Evolutionary conservation across 2,113 vertebrate genomes (phyloP).

Genomic region (Centropus unirufus): DNA sequence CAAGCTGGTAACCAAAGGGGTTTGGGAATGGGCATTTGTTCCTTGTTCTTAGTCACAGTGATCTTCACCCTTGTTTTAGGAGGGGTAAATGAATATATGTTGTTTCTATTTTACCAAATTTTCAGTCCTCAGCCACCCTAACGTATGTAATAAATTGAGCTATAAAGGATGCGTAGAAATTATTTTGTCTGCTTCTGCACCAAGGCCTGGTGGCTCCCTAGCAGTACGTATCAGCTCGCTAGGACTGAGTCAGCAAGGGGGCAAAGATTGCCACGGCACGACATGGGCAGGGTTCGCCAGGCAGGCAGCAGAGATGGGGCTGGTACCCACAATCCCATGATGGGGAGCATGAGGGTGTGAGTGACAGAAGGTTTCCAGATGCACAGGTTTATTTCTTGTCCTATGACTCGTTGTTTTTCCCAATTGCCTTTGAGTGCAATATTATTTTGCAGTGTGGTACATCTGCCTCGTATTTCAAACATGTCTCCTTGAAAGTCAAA

Average conservation of each 20-base stretch:
- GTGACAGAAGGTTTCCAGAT: not conserved
- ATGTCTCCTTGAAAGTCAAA: not conserved
- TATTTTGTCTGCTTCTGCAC: not conserved
- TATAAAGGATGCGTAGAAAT: not conserved
- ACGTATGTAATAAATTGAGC: not conserved
- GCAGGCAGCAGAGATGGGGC: not conserved
- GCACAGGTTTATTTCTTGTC: not conserved
- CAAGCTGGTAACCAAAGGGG: not conserved
- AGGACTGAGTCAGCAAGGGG: not conserved
- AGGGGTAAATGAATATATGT: not conserved
- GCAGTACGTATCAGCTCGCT: not conserved
- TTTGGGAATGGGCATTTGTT: not conserved
- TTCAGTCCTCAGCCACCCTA: not conserved
- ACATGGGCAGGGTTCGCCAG: not conserved
- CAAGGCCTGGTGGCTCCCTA: not conserved
- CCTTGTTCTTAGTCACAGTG: not conserved
- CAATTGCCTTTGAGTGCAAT: not conserved
- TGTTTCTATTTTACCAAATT: not conserved
- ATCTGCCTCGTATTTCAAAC: not conserved
- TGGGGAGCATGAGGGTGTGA: not conserved
- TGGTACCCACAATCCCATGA: not conserved
- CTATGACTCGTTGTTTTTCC: not conserved
- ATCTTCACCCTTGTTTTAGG: not conserved
- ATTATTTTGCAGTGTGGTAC: not conserved
- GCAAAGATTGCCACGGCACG: not conserved